Percentiles rank a stretch among this genome's conserved stretches.
These are phyloP conservation scores for Tipula helvola DNA, from an alignment of 2,888 invertebrate genomes.

Conservation along the genomic window DNA sequence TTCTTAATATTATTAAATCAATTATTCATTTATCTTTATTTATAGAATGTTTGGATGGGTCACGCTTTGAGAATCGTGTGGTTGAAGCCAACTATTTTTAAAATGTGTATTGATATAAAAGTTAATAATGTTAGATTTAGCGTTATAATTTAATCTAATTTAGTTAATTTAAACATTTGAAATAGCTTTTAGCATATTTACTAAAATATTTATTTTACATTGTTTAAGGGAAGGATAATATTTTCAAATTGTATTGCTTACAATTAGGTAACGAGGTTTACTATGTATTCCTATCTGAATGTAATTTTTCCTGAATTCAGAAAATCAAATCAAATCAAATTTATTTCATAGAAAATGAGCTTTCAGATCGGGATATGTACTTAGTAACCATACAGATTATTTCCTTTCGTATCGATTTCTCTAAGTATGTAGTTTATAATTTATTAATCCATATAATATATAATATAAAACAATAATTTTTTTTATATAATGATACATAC, in stretches of 20 bases:
- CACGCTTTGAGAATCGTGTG: conserved; percentile 78
- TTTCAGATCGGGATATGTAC: no score
- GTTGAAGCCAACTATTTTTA: conserved; percentile 76
- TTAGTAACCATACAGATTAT: not conserved
- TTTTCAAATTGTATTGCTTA: not conserved
- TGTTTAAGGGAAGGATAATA: not conserved
- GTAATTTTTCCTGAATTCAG: no score
- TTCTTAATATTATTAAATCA: not conserved
- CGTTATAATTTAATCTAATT: not conserved
- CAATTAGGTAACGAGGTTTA: no score
- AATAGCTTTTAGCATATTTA: not conserved
- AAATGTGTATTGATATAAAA: not conserved
- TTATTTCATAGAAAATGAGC: no score
- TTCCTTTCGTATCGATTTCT: not conserved
- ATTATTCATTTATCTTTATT: conserved; percentile 6
- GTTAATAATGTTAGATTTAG: not conserved
- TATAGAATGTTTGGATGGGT: conserved; percentile 81
- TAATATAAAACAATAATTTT: not conserved
- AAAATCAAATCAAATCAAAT: no score
- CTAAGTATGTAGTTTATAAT: not conserved
- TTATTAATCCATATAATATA: no score
- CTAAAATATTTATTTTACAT: not conserved
- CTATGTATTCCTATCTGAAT: no score
- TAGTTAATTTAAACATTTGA: not conserved
- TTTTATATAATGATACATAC: not conserved